Evolutionary conservation across 2,113 vertebrate genomes (phyloP).

Genomic region (Pithys albifrons): DNA sequence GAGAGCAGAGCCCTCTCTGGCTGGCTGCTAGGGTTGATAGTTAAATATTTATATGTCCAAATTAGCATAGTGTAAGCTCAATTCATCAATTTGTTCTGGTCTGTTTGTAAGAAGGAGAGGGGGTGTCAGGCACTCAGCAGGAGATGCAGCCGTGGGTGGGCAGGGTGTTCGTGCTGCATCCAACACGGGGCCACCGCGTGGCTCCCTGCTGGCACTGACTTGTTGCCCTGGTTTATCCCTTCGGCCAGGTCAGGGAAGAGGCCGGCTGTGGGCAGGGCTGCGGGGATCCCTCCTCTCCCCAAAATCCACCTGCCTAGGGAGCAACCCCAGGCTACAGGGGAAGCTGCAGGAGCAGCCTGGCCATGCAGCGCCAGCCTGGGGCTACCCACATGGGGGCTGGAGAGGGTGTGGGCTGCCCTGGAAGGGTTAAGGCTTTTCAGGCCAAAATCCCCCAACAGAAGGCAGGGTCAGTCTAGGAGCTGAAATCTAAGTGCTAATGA

Average conservation of each 20-base stretch:
- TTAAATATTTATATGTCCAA: slow-evolving; percentile 87
- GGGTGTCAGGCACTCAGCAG: neutral
- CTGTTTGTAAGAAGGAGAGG: slow-evolving; percentile 56
- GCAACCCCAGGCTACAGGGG: neutral
- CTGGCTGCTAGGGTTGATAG: slow-evolving; percentile 75
- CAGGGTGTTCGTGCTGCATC: neutral
- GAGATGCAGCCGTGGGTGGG: slow-evolving; percentile 59
- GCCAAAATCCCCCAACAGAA: slow-evolving; percentile 75
- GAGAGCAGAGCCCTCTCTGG: slow-evolving; percentile 60
- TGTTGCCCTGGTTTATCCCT: neutral
- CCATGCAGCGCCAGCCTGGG: neutral
- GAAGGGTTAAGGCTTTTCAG: slow-evolving; percentile 67
- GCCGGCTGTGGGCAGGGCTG: neutral
- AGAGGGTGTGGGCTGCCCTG: neutral
- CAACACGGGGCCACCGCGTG: fast-evolving
- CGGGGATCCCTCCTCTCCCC: neutral
- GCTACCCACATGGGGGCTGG: neutral
- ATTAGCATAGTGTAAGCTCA: slow-evolving; percentile 85
- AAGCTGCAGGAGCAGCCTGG: neutral
- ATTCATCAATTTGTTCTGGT: slow-evolving; percentile 85
- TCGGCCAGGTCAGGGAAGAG: fast-evolving
- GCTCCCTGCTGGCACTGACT: neutral
- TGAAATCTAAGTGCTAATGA: slow-evolving; percentile 83
- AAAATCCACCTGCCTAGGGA: neutral
- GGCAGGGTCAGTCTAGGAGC: slow-evolving; percentile 70